Conservation (phyloP, 2,888 invertebrate species). For the Cryptus viduatorius region DNA sequence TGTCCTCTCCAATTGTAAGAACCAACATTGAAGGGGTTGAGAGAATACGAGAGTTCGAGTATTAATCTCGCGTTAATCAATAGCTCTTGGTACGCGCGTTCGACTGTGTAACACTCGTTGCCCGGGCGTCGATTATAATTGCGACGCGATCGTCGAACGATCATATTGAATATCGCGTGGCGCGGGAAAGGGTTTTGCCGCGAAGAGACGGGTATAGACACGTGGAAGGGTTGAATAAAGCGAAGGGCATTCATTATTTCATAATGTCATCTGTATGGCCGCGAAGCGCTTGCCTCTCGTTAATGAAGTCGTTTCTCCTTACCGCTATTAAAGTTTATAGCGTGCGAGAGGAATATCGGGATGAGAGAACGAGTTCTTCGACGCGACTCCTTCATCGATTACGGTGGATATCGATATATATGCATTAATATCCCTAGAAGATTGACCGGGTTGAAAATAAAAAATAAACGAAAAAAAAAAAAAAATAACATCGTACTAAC, state of each 20-base stretch:
- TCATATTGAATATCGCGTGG: neutral
- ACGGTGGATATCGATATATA: neutral
- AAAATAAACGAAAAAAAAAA: neutral
- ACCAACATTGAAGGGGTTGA: slow-evolving; percentile 4
- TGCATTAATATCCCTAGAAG: neutral
- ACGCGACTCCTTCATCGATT: slow-evolving; percentile 6
- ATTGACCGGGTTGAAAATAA: neutral
- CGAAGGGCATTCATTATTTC: slow-evolving; percentile 51
- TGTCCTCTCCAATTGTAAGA: slow-evolving; percentile 44
- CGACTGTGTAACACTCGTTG: neutral
- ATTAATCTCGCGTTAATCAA: slow-evolving; percentile 68
- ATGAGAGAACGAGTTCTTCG: slow-evolving; percentile 18
- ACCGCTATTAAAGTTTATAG: slow-evolving; percentile 33
- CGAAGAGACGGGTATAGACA: neutral
- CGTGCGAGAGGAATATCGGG: slow-evolving; percentile 15
- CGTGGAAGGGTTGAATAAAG: slow-evolving; percentile 39
- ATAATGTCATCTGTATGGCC: slow-evolving; percentile 41
- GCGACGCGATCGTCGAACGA: slow-evolving; percentile 58
- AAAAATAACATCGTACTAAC: neutral
- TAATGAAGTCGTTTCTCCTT: slow-evolving; percentile 61
- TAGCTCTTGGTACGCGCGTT: slow-evolving; percentile 26
- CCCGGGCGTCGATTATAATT: slow-evolving; percentile 65
- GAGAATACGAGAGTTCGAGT: neutral
- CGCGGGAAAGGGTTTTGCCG: slow-evolving; percentile 20
- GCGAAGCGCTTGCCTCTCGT: slow-evolving; percentile 34